Base-by-base conservation (phyloP, 2,888 invertebrate genomes). In the Heliconius erato region DNA sequence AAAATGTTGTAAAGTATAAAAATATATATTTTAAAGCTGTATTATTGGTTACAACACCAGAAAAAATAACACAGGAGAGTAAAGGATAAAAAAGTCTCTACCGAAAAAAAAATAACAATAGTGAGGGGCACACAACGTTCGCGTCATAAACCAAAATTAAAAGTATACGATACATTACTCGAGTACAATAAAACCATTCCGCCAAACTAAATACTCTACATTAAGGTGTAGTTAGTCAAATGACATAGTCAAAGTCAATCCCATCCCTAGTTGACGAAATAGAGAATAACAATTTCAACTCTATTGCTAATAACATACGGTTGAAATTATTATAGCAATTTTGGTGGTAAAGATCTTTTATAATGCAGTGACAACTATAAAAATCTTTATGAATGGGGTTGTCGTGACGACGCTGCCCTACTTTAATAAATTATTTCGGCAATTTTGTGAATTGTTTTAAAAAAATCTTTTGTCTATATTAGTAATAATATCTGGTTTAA, bases 141-240 rank as follows among this genome's bases (percentile, higher is more conserved):
- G 92, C 90, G 87, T 91, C 94, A 95, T 95, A 94, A 95, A 95
- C 91, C 94, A 93, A 94, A 95, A 96, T 96, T 96, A 95, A 95
- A 96, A 95, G 89, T 95, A 94, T 91, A 91, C 95, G 92, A 94
- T 95, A 96, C 96, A 95, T 95, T 95, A 93, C 94, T 86, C 91
- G 88, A 89, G 90, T 91, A 95, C 95, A 96, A 95, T 93, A 90
- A 90, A 91, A 92, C 91, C 91, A 91, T 92, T 91, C 91, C 91
- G 91, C 91, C 90, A 91, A 90, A 92, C 95, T 96, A 95, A 96
- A 94, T 94, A 95, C 95, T 92, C 89, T 87, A 87, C 90, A 95
- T 96, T 95, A 95, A 94, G 93, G 93, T 94, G 92, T 95, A 95
- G 94, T 95, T 96, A 95, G 93, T 93, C 93, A 92, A 94, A 93